Evolutionary conservation across 2,797 vertebrate species (phyloP).

Genomic region (Ibycter americanus): DNA sequence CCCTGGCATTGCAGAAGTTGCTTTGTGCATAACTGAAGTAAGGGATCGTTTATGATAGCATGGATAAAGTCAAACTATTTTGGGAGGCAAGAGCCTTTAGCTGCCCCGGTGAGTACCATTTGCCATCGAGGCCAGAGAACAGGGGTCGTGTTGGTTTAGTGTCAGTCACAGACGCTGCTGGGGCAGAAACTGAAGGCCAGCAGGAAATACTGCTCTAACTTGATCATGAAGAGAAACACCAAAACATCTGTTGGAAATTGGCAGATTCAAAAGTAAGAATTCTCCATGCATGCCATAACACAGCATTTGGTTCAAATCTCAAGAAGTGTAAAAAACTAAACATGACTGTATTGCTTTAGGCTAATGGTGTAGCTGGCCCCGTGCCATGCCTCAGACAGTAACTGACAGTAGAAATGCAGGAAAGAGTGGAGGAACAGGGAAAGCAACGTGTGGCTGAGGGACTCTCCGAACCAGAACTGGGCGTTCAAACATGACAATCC

Average conservation of each 20-base stretch:
- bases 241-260: background rate
- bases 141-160: background rate
- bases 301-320: background rate
- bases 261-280: background rate
- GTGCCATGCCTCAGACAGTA: background rate
- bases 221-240: background rate
- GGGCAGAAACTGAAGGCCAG: background rate
- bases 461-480: background rate
- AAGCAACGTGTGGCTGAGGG: background rate
- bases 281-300: background rate
- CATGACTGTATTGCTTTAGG: background rate
- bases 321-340: background rate
- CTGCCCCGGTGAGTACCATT: background rate
- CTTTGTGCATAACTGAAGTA: accelerated
- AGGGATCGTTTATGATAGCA: accelerated
- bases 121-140: background rate
- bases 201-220: background rate
- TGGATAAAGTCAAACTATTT: background rate
- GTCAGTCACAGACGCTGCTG: too few relatives aligned
- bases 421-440: background rate
- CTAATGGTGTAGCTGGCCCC: accelerated
- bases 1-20: background rate
- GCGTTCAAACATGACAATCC: background rate
- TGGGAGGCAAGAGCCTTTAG: background rate
- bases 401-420: background rate